Evolutionary conservation across 1,140 invertebrate species (phyloP).

Genomic region (Cyphomyrmex costatus): DNA sequence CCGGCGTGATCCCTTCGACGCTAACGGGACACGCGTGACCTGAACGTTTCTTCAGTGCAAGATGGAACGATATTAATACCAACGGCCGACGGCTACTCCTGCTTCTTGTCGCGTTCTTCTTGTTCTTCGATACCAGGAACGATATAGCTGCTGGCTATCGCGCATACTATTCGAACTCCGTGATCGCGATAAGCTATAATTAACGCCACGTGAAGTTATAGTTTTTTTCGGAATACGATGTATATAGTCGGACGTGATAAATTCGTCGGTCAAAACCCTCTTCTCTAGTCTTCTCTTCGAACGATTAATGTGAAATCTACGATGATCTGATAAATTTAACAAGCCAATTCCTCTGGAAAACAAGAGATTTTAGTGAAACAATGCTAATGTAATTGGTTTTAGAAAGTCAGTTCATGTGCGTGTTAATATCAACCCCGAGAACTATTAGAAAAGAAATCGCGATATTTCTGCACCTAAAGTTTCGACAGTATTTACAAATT

Average conservation of each 20-base stretch:
- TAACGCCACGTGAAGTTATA: background rate
- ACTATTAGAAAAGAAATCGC: conserved; percentile 49
- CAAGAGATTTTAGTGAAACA: conserved; percentile 16
- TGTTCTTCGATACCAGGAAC: background rate
- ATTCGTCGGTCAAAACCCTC: background rate
- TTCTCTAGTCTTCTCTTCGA: no score
- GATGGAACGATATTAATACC: conserved; percentile 65
- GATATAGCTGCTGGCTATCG: conserved; percentile 38
- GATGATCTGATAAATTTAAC: background rate
- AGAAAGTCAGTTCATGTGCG: conserved; percentile 21
- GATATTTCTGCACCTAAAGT: background rate
- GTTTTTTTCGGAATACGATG: background rate
- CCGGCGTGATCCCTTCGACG: conserved; percentile 50
- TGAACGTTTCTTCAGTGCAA: conserved; percentile 43
- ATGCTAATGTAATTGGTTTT: conserved; percentile 16
- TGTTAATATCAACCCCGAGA: background rate
- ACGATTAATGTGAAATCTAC: background rate
- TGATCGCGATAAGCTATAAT: conserved; percentile 43
- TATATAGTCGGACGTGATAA: background rate
- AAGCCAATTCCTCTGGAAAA: background rate
- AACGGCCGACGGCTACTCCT: conserved; percentile 10
- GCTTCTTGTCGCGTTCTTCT: conserved; percentile 38
- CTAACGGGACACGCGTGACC: conserved; percentile 71
- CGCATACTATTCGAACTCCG: conserved; percentile 19
- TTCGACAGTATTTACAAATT: background rate